These are phyloP conservation scores for Melolontha melolontha DNA, from an alignment of 2,888 invertebrate genomes.

Conservation along the genomic window DNA sequence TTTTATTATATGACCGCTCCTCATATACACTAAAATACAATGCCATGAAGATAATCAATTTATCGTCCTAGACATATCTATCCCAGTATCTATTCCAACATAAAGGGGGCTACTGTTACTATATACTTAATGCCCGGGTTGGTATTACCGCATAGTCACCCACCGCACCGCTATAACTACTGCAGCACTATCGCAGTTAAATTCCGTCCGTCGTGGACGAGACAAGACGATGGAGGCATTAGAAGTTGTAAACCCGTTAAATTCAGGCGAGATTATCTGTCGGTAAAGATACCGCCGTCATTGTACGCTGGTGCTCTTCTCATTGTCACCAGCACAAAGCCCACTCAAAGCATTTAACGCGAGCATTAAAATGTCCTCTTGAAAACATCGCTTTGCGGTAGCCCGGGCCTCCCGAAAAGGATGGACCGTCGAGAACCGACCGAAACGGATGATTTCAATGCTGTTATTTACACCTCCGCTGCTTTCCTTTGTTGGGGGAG, in stretches of 20 bases:
- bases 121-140: too few species aligned
- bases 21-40: neutral
- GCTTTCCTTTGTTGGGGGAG: constrained; percentile 8
- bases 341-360: constrained; percentile 10
- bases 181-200: too few species aligned
- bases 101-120: too few species aligned
- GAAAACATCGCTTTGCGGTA: constrained; percentile 3
- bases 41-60: too few species aligned
- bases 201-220: too few species aligned
- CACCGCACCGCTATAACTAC: too few species aligned
- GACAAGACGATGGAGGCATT: constrained; percentile 9
- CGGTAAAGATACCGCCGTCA: constrained; percentile 21
- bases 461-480: constrained; percentile 24
- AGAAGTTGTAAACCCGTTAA: constrained; percentile 36
- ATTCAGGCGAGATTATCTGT: constrained; percentile 27
- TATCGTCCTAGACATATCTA: too few species aligned
- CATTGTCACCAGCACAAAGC: constrained; percentile 17
- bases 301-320: constrained; percentile 27
- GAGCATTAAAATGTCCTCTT: constrained; percentile 6
- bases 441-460: constrained; percentile 6
- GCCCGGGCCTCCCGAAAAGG: constrained; percentile 7
- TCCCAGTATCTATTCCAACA: too few species aligned
- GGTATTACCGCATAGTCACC: too few species aligned
- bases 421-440: neutral
- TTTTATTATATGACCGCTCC: neutral